Base-by-base conservation (phyloP, 2,113 vertebrate species). In the Mastomys natalensis region DNA sequence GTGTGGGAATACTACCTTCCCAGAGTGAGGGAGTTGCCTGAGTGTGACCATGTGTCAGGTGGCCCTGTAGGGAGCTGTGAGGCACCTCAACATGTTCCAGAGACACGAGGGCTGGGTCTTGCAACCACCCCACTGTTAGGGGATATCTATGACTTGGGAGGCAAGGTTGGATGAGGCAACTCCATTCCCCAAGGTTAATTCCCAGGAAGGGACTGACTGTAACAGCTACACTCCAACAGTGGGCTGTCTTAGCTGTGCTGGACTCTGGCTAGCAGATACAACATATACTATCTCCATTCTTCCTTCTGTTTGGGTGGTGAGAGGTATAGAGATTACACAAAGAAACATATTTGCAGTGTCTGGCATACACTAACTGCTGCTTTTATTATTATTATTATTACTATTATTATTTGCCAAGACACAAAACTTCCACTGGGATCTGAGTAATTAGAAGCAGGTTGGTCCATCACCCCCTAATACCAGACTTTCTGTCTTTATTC, bases 401-500 rank as follows among this genome's bases (percentile, higher is more conserved):
- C 40, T 66, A 76, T 76, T 40, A 58, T 53, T 78, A 85, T 93
- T 62, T 62, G 26, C 24, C 53, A 26, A 37, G 43, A 64, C 58
- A 55, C 10, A 86, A 86, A 21, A 43, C 62, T 89, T 66, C 53
- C 88, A 95, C 12, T 53, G 90, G 70, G 66, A 87, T 58, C n/a
- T 89, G 48, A 85, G 51, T 48, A 88, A 51, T 60, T 37, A 93
- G 68, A 26, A 90, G 87, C 68, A 91, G 58, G 37, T 16, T 86
- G 60, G 70, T 77, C 5, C 4, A 5, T 82, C 29, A 89, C 40
- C 9, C 68, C 31, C 40, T 93, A 92, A 89, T 72, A 85, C 85
- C 72, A 93, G 48, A 86, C 43, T 73, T 90, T 51, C 45, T 90
- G 21, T 82, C 66, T 68, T 81, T 85, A 53, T 77, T 84, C 72